Evolutionary conservation across 2,888 invertebrate species (phyloP), one percentile per base, ranked within the genome.

Genomic region (Tineola bisselliella): DNA sequence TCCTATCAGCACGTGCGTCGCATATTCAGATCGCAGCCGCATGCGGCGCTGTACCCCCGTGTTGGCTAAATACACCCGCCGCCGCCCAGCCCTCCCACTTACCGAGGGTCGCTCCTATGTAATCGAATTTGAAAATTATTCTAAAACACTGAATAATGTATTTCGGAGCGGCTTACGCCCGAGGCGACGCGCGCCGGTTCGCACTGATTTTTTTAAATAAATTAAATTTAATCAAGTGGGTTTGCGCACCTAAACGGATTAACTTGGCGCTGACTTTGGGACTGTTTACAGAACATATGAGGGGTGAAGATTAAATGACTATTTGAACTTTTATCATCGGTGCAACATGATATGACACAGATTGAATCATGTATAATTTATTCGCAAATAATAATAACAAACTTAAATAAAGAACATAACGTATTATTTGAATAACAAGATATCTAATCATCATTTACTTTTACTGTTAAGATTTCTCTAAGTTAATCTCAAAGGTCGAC

Each of bases 101-200:
- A 83, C 84, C 75, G 76, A 84, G 82, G 83, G 84, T 84, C 84
- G 83, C 81, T 77, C 84, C 86, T 87, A 87, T 87, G 87, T 87
- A 87, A 87, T 87, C 87, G 87, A 87, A 87, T 87, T 87, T 87
- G 86, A 87, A 87, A 87, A 87, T 87, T 87, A 87, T 87, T 87
- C 87, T 87, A 87, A 87, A 87, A 87, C 87, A 87, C 86, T 87
- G 86, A 86, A 87, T 87, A 87, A 87, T 87, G 87, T 86, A 87
- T 87, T 82, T 79, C 68, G 77, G 69, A 81, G 84, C 82, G 84
- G 81, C 75, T 70, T 69, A 68, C 72, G 83, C 84, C 82, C 74
- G 77, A 77, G 82, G 83, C 82, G 78, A 77, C 73, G 76, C 71
- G 72, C 68, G 48, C 60, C 44, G 70, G 72, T 76, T 67, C 74